Conservation (phyloP, 2,113 vertebrate genomes). For the Ciconia boyciana region DNA sequence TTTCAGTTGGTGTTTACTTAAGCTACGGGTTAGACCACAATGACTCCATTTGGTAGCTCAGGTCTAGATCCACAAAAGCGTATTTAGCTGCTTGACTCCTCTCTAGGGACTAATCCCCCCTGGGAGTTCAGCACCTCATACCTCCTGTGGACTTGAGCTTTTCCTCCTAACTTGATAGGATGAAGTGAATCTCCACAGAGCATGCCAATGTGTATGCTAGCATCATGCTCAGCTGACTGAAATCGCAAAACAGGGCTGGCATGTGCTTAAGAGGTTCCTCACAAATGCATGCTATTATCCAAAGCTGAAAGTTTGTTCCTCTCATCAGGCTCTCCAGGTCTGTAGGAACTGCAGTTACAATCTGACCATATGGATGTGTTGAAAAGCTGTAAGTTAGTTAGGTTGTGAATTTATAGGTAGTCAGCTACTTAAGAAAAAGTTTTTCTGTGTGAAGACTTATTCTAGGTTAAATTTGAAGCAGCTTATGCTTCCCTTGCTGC, state of each 20-base stretch:
- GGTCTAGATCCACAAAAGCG: neutral
- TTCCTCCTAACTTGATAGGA: neutral
- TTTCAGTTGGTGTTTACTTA: slow-evolving; percentile 46
- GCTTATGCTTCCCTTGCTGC: neutral
- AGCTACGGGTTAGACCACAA: slow-evolving; percentile 21
- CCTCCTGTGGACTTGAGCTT: neutral
- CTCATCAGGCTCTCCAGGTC: neutral
- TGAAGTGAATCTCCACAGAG: neutral
- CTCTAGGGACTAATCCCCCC: neutral
- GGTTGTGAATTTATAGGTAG: neutral
- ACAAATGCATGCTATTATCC: neutral
- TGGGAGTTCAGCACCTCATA: neutral
- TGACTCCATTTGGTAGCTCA: slow-evolving; percentile 14
- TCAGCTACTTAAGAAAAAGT: neutral
- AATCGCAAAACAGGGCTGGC: neutral
- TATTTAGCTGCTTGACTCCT: neutral
- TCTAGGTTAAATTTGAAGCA: neutral
- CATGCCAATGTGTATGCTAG: neutral
- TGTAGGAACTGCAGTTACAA: neutral
- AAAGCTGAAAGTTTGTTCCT: neutral
- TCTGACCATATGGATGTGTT: neutral
- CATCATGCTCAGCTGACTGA: neutral
- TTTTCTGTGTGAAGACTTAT: neutral
- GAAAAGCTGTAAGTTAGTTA: neutral
- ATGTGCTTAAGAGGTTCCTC: neutral